Evolutionary conservation across 2,113 vertebrate species (phyloP).

Genomic region (Aviceda subcristata): DNA sequence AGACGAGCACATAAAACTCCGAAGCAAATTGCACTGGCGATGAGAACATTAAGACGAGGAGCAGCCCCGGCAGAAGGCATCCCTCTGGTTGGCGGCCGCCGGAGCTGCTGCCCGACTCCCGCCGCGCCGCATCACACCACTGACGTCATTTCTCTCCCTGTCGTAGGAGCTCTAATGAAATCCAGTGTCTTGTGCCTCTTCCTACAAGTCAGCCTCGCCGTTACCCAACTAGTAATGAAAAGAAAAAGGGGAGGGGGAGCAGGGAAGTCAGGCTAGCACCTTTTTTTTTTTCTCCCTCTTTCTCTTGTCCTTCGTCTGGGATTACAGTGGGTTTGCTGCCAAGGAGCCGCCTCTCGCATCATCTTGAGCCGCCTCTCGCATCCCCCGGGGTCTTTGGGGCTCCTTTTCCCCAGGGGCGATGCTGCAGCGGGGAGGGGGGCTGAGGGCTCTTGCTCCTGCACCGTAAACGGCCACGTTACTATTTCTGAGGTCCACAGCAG

Average conservation of each 20-base stretch:
- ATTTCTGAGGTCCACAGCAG: not conserved
- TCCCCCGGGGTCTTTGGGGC: not conserved
- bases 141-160: slow-evolving; percentile 20
- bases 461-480: too few relatives aligned
- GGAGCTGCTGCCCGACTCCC: slow-evolving; percentile 5
- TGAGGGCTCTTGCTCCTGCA: not conserved
- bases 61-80: not conserved
- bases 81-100: not conserved
- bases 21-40: not conserved
- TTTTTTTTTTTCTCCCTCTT: not conserved
- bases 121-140: slow-evolving; percentile 11
- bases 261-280: not conserved
- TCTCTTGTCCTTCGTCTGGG: not conserved
- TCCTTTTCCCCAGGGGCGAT: not conserved
- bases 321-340: not conserved
- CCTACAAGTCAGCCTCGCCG: not conserved
- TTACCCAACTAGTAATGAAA: not conserved
- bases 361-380: not conserved
- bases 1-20: not conserved
- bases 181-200: not conserved
- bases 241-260: not conserved
- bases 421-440: accelerated
- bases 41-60: not conserved
- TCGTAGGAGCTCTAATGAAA: not conserved
- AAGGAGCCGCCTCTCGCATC: not conserved